phyloP scores from a whole-genome alignment of 2,113 vertebrate genomes.

The Pelodiscus sinensis region DNA sequence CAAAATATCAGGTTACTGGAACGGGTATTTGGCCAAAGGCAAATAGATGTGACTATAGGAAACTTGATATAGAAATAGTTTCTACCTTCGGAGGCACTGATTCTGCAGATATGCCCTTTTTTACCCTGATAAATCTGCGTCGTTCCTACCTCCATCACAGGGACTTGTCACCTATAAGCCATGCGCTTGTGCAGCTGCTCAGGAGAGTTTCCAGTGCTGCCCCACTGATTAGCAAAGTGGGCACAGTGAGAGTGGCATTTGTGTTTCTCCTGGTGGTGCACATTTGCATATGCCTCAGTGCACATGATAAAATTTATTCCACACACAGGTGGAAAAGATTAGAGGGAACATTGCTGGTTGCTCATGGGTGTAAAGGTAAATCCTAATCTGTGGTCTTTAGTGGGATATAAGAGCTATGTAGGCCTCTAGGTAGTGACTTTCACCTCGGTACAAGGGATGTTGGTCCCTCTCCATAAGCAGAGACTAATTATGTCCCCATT shows the following conservation, averaged over 20 bases:
- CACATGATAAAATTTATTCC: too few relatives aligned
- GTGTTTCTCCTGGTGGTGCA: too few relatives aligned
- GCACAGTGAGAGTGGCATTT: too few relatives aligned
- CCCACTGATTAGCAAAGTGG: too few relatives aligned
- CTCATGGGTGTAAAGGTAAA: background rate
- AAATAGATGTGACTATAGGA: fast-evolving
- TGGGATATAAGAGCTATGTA: background rate
- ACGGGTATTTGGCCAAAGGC: background rate
- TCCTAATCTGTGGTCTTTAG: fast-evolving
- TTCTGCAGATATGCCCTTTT: background rate
- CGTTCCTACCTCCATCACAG: background rate
- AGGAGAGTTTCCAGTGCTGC: too few relatives aligned
- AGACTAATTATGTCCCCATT: background rate
- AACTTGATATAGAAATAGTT: background rate
- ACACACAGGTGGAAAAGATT: too few relatives aligned
- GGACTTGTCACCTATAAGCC: background rate
- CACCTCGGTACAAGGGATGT: background rate
- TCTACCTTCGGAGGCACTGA: background rate
- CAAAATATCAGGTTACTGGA: background rate
- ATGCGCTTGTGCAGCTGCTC: too few relatives aligned
- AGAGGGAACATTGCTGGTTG: too few relatives aligned
- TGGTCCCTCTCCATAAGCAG: background rate
- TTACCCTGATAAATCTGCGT: background rate
- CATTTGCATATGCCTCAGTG: too few relatives aligned
- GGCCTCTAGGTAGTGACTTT: background rate